These are phyloP conservation scores for Cnemophilus loriae DNA, from an alignment of 2,113 vertebrate genomes.

Conservation along the genomic window DNA sequence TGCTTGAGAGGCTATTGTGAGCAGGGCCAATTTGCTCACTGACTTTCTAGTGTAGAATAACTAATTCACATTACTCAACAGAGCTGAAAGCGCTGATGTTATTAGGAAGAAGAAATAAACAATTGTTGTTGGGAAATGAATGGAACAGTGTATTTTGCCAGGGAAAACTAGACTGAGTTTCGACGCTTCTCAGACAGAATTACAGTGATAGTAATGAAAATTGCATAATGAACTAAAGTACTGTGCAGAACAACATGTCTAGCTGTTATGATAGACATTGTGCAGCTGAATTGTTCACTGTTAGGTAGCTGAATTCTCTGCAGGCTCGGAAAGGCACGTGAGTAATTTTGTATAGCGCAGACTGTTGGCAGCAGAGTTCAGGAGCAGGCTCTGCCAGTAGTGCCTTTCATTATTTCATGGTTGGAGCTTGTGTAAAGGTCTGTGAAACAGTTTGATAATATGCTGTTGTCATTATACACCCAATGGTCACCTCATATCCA, in stretches of 20 bases:
- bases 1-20: background rate
- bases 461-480: background rate
- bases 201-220: background rate
- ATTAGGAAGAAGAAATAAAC: conserved; percentile 24
- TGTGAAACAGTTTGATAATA: background rate
- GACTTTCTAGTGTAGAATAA: conserved; percentile 11
- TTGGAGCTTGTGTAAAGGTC: background rate
- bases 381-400: background rate
- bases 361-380: background rate
- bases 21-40: conserved; percentile 1
- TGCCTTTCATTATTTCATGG: background rate
- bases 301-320: background rate
- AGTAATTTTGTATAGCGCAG: background rate
- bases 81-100: background rate
- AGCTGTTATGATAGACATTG: background rate
- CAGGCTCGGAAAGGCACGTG: background rate
- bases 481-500: background rate
- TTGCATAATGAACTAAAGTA: background rate
- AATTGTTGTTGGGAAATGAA: conserved; percentile 3
- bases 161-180: background rate
- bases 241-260: background rate
- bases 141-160: background rate
- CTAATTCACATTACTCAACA: conserved; percentile 21
- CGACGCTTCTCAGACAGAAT: background rate
- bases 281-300: background rate